These are phyloP conservation scores for Lepilemur septentrionalis DNA, from an alignment of 2,797 vertebrate genomes.

Conservation along the genomic window DNA sequence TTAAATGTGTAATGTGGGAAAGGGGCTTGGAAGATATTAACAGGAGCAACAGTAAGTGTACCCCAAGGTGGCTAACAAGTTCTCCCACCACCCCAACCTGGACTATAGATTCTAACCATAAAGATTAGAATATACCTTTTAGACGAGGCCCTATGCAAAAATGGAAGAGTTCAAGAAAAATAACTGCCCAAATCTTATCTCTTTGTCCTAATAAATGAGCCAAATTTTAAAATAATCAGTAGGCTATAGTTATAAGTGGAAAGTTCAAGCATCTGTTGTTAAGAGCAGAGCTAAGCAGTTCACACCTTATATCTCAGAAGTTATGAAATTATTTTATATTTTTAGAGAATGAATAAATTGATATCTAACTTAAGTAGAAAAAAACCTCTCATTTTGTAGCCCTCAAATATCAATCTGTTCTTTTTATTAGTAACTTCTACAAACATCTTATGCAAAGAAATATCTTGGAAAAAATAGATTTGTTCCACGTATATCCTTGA, in stretches of 20 bases:
- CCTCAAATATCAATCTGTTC: not conserved
- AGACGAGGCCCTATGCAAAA: not conserved
- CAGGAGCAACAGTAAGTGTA: not conserved
- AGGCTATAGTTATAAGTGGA: not conserved
- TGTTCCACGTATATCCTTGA: not conserved
- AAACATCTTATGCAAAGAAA: constrained; percentile 25
- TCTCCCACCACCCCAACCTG: not conserved
- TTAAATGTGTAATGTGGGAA: not conserved
- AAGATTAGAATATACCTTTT: not conserved
- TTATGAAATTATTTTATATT: not conserved
- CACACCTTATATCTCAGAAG: not conserved
- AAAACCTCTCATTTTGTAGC: not conserved
- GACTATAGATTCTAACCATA: not conserved
- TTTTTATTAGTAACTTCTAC: constrained; percentile 33
- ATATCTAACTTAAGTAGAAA: not conserved
- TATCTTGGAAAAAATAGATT: constrained; percentile 13
- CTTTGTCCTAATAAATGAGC: not conserved
- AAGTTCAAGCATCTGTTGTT: not conserved
- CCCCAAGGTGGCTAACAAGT: not conserved
- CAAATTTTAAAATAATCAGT: not conserved
- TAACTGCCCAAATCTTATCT: not conserved
- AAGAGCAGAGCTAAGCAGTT: not conserved
- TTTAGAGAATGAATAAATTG: constrained; percentile 32
- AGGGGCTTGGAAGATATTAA: not conserved
- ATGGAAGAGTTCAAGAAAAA: not conserved